These are phyloP conservation scores for Leptura quadrifasciata DNA, from an alignment of 2,888 invertebrate genomes.

Conservation along the genomic window DNA sequence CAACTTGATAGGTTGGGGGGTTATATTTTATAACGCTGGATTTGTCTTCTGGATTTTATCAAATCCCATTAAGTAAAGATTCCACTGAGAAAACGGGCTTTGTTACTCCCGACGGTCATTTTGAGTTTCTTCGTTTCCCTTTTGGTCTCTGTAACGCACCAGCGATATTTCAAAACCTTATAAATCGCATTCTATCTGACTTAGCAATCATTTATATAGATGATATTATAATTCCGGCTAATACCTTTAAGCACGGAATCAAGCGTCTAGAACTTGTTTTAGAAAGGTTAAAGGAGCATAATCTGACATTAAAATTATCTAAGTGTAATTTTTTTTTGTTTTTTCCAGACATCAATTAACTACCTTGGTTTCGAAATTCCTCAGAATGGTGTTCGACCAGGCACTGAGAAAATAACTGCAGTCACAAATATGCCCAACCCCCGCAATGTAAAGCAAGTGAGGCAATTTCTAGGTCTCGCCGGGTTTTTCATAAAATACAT, in stretches of 20 bases:
- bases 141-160: not conserved
- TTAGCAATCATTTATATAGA: conserved; percentile 38
- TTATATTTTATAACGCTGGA: too few relatives aligned
- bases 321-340: not conserved
- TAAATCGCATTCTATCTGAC: not conserved
- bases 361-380: too few relatives aligned
- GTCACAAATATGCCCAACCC: too few relatives aligned
- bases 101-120: not conserved
- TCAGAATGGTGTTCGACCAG: too few relatives aligned
- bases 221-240: conserved; percentile 46
- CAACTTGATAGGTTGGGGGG: not conserved
- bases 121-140: too few relatives aligned
- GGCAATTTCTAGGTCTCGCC: not conserved
- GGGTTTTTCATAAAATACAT: not conserved
- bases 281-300: conserved; percentile 40
- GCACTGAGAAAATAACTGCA: too few relatives aligned
- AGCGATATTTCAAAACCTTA: not conserved
- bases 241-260: conserved; percentile 41
- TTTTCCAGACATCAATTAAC: not conserved
- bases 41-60: not conserved
- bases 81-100: not conserved
- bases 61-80: not conserved
- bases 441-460: not conserved
- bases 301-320: conserved; percentile 50
- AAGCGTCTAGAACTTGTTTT: conserved; percentile 41